A percentile compares a stretch with the other conserved stretches of the same genome.
phyloP scores from a whole-genome alignment of 2,888 invertebrate genomes.

The Girardia tigrina region DNA sequence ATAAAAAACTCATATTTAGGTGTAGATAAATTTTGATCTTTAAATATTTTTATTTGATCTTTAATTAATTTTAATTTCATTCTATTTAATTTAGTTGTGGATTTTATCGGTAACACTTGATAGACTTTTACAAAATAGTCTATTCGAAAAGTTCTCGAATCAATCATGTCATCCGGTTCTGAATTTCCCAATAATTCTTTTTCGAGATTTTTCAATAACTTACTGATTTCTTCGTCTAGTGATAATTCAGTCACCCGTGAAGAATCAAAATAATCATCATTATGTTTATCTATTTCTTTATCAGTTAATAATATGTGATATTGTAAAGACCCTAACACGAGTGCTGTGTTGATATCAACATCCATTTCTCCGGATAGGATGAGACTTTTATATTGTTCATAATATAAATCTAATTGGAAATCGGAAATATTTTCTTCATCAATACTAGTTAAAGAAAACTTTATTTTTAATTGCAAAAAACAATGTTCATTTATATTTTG shows the following conservation, averaged over 20 bases:
- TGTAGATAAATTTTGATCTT: not conserved
- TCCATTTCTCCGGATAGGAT: constrained; percentile 8
- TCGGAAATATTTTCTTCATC: constrained; percentile 11
- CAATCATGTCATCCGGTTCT: not conserved
- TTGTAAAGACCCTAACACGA: not conserved
- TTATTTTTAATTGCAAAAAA: not conserved
- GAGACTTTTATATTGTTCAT: not conserved
- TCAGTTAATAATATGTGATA: not conserved
- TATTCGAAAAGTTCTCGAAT: not conserved
- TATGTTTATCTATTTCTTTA: not conserved
- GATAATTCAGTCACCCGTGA: not conserved
- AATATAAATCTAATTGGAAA: not conserved
- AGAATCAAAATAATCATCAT: not conserved
- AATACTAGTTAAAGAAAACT: not conserved
- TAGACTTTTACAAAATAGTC: not conserved
- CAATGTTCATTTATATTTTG: not conserved
- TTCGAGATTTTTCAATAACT: not conserved
- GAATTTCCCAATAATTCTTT: not conserved
- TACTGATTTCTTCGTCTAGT: not conserved
- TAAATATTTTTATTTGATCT: constrained; percentile 1
- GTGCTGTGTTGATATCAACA: not conserved
- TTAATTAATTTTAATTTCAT: constrained; percentile 19
- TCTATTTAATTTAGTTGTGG: not conserved
- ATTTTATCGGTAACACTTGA: not conserved
- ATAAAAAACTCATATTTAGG: not conserved